Base-by-base conservation (phyloP, 2,888 invertebrate species). In the Tenthredo distinguenda region DNA sequence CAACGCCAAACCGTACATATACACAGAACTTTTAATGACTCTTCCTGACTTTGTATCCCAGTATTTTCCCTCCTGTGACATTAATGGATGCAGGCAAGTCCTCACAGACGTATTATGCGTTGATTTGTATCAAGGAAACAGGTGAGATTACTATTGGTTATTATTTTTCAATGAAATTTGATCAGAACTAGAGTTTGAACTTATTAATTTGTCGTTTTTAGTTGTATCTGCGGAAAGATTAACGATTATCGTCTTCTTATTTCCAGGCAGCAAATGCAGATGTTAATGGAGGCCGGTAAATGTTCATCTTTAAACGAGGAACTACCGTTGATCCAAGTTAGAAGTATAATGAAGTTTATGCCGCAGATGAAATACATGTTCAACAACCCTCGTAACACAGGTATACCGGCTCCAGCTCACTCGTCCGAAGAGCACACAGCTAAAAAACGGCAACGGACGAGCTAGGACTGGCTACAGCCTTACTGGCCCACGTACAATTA, bases 341-440 rank as follows among this genome's bases (percentile, higher is more conserved):
- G 96, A 87, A 97, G 97, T 94, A 96, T 98, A 87, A 96, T 97
- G 94, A 96, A 96, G 92, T 97, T 96, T 94, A 97, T 97, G 97
- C 96, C 97, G 47, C 98, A 98, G 94, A 94, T 98, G 94, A 97
- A 97, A 92, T 98, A 97, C 94, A 97, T 98, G 96, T 95, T 97
- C 94, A 95, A 95, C 94, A 95, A 95, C 85, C 95, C 95, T 90
- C 91, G 94, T 88, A 93, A 93, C 87, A 92, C 93, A 87, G 93
- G 92, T 86, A 92, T 93, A 89, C 92, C 94, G 62, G 88, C 91
- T 40, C 91, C 92, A 76, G 90, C 92, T 76, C 92, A 92, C 86
- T 90, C 92, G 84, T 91, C 92, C 85, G 93, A 93, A 86, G 94
- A 93, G 88, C 93, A 93, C 89, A 92, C 91, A 83, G 91, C 94